Percentiles rank a stretch among this genome's conserved stretches.
These are phyloP conservation scores for Lymantria dispar DNA, from an alignment of 2,888 invertebrate genomes.

Conservation along the genomic window DNA sequence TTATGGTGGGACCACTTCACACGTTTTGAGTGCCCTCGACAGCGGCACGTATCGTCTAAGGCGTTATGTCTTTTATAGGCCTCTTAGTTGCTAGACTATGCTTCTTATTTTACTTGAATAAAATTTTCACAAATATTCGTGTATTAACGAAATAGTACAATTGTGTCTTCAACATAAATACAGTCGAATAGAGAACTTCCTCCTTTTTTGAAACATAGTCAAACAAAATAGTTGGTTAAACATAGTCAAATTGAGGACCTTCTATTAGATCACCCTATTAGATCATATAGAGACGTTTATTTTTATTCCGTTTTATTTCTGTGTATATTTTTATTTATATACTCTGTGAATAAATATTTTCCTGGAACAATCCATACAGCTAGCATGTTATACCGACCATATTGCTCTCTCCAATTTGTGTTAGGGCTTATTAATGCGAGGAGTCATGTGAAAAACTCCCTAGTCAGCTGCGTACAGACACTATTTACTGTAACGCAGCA, in stretches of 20 bases:
- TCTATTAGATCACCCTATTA: no score
- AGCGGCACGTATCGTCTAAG: background rate
- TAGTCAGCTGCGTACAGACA: conserved; percentile 34
- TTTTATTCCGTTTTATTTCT: no score
- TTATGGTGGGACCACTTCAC: background rate
- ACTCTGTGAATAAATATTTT: background rate
- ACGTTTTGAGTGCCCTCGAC: background rate
- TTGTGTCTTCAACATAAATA: no score
- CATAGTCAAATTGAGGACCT: no score
- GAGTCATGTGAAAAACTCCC: conserved; percentile 53
- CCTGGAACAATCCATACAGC: background rate
- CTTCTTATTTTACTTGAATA: background rate
- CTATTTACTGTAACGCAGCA: conserved; percentile 29
- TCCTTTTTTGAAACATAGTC: no score
- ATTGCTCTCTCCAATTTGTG: conserved; percentile 57
- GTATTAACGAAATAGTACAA: no score
- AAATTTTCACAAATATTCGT: no score
- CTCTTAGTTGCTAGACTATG: background rate
- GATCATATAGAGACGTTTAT: no score
- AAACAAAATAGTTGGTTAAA: no score
- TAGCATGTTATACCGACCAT: conserved; percentile 34
- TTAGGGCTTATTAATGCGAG: conserved; percentile 56
- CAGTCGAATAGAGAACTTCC: no score
- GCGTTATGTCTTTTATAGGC: background rate
- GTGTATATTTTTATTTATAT: no score